Evolutionary conservation across 2,888 invertebrate species (phyloP), one percentile per base, ranked within the genome.

Genomic region (Glyphotaelius pellucidus): DNA sequence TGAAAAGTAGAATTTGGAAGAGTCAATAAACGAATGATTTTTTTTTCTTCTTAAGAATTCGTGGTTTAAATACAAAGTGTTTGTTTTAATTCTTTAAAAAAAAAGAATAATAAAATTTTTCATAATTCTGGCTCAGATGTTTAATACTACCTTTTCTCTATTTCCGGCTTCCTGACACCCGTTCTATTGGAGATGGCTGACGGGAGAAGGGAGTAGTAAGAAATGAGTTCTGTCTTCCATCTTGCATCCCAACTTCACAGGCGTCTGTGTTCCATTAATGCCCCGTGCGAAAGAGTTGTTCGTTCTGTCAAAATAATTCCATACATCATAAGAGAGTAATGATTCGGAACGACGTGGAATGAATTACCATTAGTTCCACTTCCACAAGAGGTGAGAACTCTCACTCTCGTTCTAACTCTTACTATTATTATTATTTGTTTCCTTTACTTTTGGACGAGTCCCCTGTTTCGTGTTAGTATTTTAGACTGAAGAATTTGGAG

Each of bases 321-420:
- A 93, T 93, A 93, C 92, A 93, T 93, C 93, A 93, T 93, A 92
- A 93, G 81, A 93, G 93, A 93, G 93, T 93, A 93, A 93, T 93
- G 93, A 93, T 92, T 91, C 92, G 92, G 92, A 93, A 93, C 93
- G 90, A 89, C 92, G 90, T 81, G 92, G 91, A 93, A 93, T 92
- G 92, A 91, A 93, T 92, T 92, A 91, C 93, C 87, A 93, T 93
- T 93, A 93, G 92, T 89, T 91, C 89, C 81, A 80, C 90, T 91
- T 90, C 92, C 79, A 80, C 90, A 31, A 47, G 42, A 83, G 52
- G 90, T 52, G 90, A 84, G 79, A 86, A 47, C 86, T 79, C 52
- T 91, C 88, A 80, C 80, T 91, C 85, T 90, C 79, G 15, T 30
- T 89, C 9, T 86, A n/a, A n/a, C n/a, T 67, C 67, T 67, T 2